Base-by-base conservation (phyloP, 92 coral and sea anemone species). In the Phenganax subtilis region DNA sequence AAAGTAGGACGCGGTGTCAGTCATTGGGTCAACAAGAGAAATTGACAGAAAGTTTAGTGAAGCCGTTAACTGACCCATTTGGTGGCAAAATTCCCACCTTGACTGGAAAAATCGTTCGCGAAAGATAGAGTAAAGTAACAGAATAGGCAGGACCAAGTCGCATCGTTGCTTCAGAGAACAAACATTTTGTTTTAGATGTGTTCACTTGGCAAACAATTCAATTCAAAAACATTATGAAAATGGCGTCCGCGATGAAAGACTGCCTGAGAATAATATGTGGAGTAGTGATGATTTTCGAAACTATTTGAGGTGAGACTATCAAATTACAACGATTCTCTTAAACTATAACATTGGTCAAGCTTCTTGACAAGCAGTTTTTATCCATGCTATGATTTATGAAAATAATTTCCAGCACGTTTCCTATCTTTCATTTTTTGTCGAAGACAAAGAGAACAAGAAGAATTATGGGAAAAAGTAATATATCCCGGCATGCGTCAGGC, bases 261-360 rank as follows among this genome's bases (percentile, higher is more conserved):
- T 94, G 8, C 98, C 98, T 6, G 97, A 87, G 37, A 96, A 92
- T 14, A 94, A 94, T 85, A 94, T 94, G 98, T 94, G 98, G 98
- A 85, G 91, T 27, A 91, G 93, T 28, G 97, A 94, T 64, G 94
- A 91, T n/a, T 90, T 94, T 51, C 86, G 87, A 80, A 88, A 76
- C 6, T 94, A 88, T 75, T 91, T 94, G 85, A 91, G 85, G 98
- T 91, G 71, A 82, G 88, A 72, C 5, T 37, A 37, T 37, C 47
- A 37, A 37, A 37, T 5, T 37, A 37, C 47, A 37, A 37, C 47
- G 47, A 37, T 37, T 1, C 47, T 37, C 47, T 37, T 37, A 1
- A 37, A 37, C 47, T 37, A 37, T 37, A 37, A 37, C 47, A 1
- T 37, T 37, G 47, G 47, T 37, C 47, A 37, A 37, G 47, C 47